Percentiles rank a stretch among this genome's conserved stretches.
phyloP scores from a whole-genome alignment of 2,113 vertebrate species.

The Pseudois nayaur region DNA sequence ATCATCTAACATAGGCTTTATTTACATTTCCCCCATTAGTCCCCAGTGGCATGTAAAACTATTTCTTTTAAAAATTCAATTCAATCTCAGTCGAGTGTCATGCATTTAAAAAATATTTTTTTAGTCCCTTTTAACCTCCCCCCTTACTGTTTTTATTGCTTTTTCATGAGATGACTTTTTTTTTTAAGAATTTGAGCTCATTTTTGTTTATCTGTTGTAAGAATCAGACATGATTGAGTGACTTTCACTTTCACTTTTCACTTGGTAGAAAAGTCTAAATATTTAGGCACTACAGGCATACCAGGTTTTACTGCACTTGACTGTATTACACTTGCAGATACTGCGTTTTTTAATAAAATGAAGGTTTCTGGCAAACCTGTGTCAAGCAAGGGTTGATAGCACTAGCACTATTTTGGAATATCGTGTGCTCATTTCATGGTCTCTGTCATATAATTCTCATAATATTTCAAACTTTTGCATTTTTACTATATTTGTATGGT shows the following conservation, averaged over 20 bases:
- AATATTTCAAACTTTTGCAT: neutral
- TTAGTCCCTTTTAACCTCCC: neutral
- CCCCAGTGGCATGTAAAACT: neutral
- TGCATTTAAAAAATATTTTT: neutral
- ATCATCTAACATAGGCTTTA: neutral
- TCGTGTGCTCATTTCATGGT: neutral
- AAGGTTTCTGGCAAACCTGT: neutral
- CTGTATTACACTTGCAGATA: neutral
- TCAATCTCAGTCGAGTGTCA: neutral
- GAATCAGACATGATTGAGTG: neutral
- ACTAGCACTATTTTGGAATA: neutral
- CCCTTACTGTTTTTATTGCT: neutral
- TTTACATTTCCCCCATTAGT: neutral
- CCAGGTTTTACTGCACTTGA: neutral
- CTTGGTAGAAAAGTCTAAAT: neutral
- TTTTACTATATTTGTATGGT: neutral
- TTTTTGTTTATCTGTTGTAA: neutral
- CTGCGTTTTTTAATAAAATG: neutral
- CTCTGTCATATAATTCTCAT: neutral
- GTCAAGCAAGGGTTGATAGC: neutral
- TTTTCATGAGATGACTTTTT: neutral
- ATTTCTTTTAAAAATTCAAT: neutral
- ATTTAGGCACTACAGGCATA: neutral
- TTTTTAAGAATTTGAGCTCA: neutral
- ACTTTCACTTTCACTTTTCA: neutral